These are phyloP conservation scores for Taenaris catops DNA, from an alignment of 2,888 invertebrate genomes.

Conservation along the genomic window DNA sequence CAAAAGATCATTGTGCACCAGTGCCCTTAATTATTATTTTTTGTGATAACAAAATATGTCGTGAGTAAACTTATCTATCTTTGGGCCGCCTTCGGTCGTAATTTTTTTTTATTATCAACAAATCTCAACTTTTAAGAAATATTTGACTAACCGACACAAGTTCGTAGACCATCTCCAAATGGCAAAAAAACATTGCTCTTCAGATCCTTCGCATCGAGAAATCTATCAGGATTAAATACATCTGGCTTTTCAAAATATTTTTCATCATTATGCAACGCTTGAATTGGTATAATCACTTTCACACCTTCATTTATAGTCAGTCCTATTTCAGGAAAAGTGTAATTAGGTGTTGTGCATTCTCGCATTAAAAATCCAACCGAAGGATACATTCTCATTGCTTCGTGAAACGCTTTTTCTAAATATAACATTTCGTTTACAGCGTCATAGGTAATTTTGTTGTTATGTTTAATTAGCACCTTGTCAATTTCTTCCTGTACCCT, in stretches of 20 bases:
- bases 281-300: slow-evolving; percentile 52
- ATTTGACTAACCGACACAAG: slow-evolving; percentile 58
- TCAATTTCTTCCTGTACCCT: slow-evolving; percentile 65
- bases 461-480: slow-evolving; percentile 45
- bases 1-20: too few relatives aligned
- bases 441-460: slow-evolving; percentile 54
- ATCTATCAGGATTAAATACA: slow-evolving; percentile 58
- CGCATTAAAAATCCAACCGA: slow-evolving; percentile 57
- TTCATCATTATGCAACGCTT: slow-evolving; percentile 58
- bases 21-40: too few relatives aligned
- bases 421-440: slow-evolving; percentile 61
- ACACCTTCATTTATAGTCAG: slow-evolving; percentile 54
- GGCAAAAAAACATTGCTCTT: slow-evolving; percentile 53
- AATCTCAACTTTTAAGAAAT: not conserved
- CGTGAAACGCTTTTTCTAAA: slow-evolving; percentile 60
- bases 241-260: slow-evolving; percentile 54
- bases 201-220: slow-evolving; percentile 40
- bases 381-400: slow-evolving; percentile 64
- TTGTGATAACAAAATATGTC: too few relatives aligned
- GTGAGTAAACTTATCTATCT: too few relatives aligned
- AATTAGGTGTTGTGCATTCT: slow-evolving; percentile 50
- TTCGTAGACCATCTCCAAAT: slow-evolving; percentile 62
- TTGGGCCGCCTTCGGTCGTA: too few relatives aligned
- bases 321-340: slow-evolving; percentile 56
- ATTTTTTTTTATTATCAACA: too few relatives aligned